Conservation (phyloP, 1,140 invertebrate species). For the Drosophila asahinai region DNA sequence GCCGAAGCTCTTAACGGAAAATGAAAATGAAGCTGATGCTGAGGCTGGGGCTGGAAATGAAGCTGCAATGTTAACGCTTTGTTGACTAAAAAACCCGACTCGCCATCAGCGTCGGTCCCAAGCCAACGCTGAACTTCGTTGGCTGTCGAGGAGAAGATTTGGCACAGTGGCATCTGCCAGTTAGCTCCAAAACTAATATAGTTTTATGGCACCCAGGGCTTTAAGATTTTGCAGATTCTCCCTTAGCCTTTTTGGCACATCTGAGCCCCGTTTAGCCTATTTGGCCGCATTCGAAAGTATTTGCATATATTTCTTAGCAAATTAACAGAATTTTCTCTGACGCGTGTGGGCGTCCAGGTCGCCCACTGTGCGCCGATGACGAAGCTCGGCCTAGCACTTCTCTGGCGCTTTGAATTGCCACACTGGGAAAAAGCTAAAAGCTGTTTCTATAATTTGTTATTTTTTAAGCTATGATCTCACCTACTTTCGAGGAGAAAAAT, state of each 20-base stretch:
- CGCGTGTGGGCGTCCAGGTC: constrained; percentile 23
- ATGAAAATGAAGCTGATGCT: constrained; percentile 50
- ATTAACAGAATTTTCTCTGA: constrained; percentile 47
- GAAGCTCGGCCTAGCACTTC: constrained; percentile 68
- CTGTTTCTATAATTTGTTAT: background rate
- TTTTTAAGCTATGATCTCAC: no score
- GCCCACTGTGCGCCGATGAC: constrained; percentile 65
- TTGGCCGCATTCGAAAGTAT: constrained; percentile 42
- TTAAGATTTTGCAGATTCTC: background rate
- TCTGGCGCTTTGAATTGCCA: constrained; percentile 31
- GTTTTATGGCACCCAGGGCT: constrained; percentile 6
- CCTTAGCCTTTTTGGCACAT: constrained; percentile 4
- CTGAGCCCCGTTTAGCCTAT: constrained; percentile 13
- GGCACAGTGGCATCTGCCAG: constrained; percentile 25
- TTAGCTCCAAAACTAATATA: background rate
- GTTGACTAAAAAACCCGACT: constrained; percentile 46
- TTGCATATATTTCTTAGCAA: constrained; percentile 49
- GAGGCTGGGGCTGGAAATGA: constrained; percentile 31
- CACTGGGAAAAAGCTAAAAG: background rate
- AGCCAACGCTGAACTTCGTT: constrained; percentile 34
- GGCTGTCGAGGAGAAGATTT: constrained; percentile 14
- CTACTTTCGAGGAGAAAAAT: no score
- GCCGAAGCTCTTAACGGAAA: constrained; percentile 29
- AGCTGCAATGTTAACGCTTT: constrained; percentile 78
- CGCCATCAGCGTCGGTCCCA: constrained; percentile 12